Evolutionary conservation across 2,888 invertebrate genomes (phyloP), one percentile per base, ranked within the genome.

Genomic region (Noctua janthe): DNA sequence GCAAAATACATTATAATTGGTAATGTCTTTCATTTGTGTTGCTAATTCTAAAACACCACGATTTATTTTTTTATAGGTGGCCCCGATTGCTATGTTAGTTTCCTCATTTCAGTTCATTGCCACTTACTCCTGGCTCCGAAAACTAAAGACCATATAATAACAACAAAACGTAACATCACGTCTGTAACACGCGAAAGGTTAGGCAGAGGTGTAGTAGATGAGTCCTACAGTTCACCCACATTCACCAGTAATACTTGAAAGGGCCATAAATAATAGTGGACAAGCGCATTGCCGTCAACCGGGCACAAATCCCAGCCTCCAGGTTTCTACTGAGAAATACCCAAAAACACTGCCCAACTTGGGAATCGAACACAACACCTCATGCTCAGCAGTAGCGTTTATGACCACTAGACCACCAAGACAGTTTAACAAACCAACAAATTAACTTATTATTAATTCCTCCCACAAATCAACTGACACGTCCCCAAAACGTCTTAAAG

Each of bases 401-500:
- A 5, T 15, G 15, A n/a, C n/a, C 23, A 47, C 47, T 10, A 13
- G 47, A 69, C 69, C 69, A 47, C 69, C 47, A 69, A 17, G n/a
- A 4, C 2, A 47, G 69, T 4, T 23, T 15, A 43, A 69, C 47
- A 8, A 47, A 69, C 17, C 8, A 47, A 71, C 47, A 72, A 39
- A 56, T 29, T 56, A 80, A 23, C 29, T 39, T 23, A 69, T 67
- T 8, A 23, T 8, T 35, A 35, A 35, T 29, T 23, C 17, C 20
- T 20, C n/a, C 20, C 17, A 47, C 49, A 56, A 76, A 23, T 59
- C 35, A 56, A 71, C 11, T 13, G 15, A 76, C 70, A 86, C 72
- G 47, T 35, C 17, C 13, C n/a, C 49, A 62, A 82, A 77, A 17
- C 62, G 35, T 74, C 71, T 64, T 67, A 47, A 67, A 87, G 75